A percentile compares a stretch with the other conserved stretches of the same genome.
phyloP scores from a whole-genome alignment of 2,888 invertebrate species.

The Villa cingulata region DNA sequence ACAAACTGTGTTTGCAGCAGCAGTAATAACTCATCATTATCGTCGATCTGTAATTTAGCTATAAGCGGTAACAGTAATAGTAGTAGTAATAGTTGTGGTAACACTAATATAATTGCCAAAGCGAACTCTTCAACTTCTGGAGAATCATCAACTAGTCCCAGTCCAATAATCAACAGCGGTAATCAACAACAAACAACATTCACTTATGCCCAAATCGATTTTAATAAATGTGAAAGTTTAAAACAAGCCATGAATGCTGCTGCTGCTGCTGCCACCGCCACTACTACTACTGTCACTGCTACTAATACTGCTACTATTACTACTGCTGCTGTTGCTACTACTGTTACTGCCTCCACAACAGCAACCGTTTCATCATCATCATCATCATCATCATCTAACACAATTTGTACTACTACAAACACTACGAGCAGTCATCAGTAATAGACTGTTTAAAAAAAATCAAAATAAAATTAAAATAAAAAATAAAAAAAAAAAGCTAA shows the following conservation, averaged over 20 bases:
- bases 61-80: background rate
- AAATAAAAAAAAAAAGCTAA: too few relatives aligned
- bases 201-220: conserved; percentile 70
- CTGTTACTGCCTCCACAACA: too few relatives aligned
- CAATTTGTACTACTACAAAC: too few relatives aligned
- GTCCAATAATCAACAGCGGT: conserved; percentile 21
- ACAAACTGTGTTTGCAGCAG: conserved; percentile 19
- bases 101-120: conserved; percentile 18
- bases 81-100: conserved; percentile 16
- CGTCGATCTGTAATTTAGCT: background rate
- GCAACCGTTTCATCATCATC: too few relatives aligned
- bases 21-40: conserved; percentile 2
- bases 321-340: too few relatives aligned
- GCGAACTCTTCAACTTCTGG: conserved; percentile 19
- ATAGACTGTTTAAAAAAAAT: too few relatives aligned
- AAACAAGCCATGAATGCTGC: conserved; percentile 19
- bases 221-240: conserved; percentile 47
- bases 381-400: too few relatives aligned
- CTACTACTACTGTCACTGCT: background rate
- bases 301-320: too few relatives aligned
- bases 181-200: conserved; percentile 35
- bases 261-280: background rate
- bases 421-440: too few relatives aligned
- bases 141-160: conserved; percentile 25
- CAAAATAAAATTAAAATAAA: too few relatives aligned